Conservation (phyloP, 2,797 vertebrate species). For the Argentina silus region DNA sequence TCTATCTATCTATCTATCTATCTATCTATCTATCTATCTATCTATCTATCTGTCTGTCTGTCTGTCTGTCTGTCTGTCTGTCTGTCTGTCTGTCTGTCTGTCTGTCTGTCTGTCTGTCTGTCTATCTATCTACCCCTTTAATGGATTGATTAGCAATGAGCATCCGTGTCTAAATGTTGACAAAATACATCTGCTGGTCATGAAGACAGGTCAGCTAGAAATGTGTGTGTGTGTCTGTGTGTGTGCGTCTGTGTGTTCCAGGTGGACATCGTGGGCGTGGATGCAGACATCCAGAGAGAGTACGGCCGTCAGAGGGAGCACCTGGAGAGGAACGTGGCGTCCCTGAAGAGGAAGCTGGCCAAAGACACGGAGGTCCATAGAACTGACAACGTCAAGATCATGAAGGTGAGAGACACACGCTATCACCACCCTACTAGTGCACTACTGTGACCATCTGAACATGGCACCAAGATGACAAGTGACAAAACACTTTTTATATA, state of each 20-base stretch:
- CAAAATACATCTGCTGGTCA: neutral
- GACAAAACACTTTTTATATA: no score
- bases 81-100: no score
- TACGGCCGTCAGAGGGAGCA: conserved; percentile 78
- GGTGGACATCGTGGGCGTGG: conserved; percentile 77
- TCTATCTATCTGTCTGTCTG: no score
- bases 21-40: no score
- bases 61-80: no score
- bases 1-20: no score
- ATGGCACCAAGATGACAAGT: no score
- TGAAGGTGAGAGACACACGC: conserved; percentile 82
- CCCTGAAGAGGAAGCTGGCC: conserved; percentile 79
- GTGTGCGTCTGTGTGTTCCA: conserved; percentile 45
- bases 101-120: no score
- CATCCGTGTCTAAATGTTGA: no score
- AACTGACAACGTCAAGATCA: conserved; percentile 78
- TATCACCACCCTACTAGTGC: neutral
- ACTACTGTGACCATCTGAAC: no score
- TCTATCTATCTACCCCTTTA: no score
- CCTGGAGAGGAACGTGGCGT: conserved; percentile 81
- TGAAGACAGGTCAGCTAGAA: neutral
- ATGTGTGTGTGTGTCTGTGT: neutral
- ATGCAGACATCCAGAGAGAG: conserved; percentile 79
- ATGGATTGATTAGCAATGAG: no score
- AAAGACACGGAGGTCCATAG: conserved; percentile 82